A percentile compares a stretch with the other conserved stretches of the same genome.
Evolutionary conservation across 2,888 invertebrate genomes (phyloP).

Genomic region (Chorisops tibialis): DNA sequence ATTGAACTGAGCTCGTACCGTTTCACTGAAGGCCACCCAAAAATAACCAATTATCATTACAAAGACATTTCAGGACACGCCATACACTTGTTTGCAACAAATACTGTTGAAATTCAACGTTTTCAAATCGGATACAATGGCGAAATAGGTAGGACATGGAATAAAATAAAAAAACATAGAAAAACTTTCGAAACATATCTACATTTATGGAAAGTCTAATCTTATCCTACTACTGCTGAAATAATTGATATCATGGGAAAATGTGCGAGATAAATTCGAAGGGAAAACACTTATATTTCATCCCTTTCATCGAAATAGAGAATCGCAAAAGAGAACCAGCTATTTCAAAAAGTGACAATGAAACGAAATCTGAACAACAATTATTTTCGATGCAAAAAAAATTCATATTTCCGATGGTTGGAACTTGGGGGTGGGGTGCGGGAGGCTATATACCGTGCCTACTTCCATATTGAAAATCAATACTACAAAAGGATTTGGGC

Average conservation of each 20-base stretch:
- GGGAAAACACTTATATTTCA: conserved; percentile 32
- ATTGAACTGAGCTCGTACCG: too few species aligned
- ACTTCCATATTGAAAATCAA: conserved; percentile 30
- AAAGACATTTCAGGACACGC: not conserved
- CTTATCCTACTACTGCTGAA: not conserved
- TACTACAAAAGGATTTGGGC: conserved; percentile 18
- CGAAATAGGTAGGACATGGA: not conserved
- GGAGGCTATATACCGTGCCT: not conserved
- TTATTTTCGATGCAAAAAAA: not conserved
- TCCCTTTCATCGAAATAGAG: conserved; percentile 21
- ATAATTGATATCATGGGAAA: conserved; percentile 21
- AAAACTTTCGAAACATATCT: not conserved
- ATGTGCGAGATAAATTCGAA: conserved; percentile 11
- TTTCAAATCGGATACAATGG: not conserved
- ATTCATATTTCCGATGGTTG: not conserved
- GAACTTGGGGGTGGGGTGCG: not conserved
- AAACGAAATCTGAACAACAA: not conserved
- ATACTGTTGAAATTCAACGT: too few species aligned
- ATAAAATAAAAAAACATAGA: not conserved
- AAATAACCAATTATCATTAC: conserved; percentile 7
- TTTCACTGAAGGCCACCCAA: not conserved
- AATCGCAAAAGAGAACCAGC: not conserved
- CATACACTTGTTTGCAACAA: too few species aligned
- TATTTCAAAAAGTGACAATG: conserved; percentile 18
- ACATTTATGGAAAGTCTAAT: too few species aligned